phyloP scores from a whole-genome alignment of 2,113 vertebrate species.

The Brienomyrus longianalis region DNA sequence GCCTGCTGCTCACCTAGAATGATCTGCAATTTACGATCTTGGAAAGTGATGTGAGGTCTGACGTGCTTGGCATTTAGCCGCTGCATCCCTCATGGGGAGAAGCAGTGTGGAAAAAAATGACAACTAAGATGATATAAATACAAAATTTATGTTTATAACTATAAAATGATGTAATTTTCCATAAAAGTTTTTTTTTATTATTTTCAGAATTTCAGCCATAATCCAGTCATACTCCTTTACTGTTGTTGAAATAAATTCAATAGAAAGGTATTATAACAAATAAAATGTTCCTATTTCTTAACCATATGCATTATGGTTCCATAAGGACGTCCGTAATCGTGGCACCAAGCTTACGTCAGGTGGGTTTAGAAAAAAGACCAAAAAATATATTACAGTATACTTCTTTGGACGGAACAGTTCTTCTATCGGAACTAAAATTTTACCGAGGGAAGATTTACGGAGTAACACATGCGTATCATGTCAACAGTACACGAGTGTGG shows the following conservation, averaged over 20 bases:
- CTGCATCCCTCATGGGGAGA: not conserved
- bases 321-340: not conserved
- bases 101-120: not conserved
- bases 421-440: not conserved
- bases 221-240: not conserved
- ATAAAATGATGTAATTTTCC: not conserved
- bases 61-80: not conserved
- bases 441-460: not conserved
- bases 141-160: not conserved
- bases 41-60: not conserved
- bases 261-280: not conserved
- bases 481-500: not conserved
- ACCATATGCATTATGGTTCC: not conserved
- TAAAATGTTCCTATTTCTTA: not conserved
- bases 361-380: not conserved
- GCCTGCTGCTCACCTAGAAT: not conserved
- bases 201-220: not conserved
- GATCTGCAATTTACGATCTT: not conserved
- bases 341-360: not conserved
- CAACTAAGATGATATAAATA: not conserved
- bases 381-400: not conserved
- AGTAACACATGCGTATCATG: conserved; percentile 4
- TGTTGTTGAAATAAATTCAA: not conserved
- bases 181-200: not conserved
- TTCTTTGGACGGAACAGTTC: not conserved